These are phyloP conservation scores for Galleria mellonella DNA, from an alignment of 1,140 invertebrate genomes.

Conservation along the genomic window DNA sequence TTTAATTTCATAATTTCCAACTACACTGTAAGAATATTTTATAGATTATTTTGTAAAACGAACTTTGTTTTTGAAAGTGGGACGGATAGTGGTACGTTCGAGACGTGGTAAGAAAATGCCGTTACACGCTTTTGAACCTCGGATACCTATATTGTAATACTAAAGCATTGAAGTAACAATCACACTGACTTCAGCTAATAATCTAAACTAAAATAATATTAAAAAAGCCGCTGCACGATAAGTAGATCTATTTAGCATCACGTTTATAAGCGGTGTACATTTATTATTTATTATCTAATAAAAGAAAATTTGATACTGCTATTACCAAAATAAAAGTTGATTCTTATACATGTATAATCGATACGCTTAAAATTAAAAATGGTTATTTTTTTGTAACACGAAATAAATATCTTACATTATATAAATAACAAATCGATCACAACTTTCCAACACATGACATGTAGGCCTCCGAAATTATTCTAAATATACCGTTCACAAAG, in stretches of 20 bases:
- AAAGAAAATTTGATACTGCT: background rate
- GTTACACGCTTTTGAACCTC: background rate
- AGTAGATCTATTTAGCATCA: background rate
- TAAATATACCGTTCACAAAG: conserved; percentile 6
- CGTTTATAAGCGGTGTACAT: conserved; percentile 1
- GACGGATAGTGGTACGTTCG: background rate
- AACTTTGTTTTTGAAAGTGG: background rate
- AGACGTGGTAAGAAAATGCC: background rate
- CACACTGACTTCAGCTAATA: background rate
- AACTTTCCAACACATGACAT: conserved; percentile 9
- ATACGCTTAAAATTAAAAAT: no score
- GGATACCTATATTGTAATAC: background rate
- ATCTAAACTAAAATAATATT: background rate
- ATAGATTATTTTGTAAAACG: no score
- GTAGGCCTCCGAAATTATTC: conserved; percentile 5
- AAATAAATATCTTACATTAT: background rate
- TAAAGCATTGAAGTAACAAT: background rate
- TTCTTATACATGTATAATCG: no score
- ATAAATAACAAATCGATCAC: conserved; percentile 14
- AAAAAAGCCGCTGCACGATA: background rate
- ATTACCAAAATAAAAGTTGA: background rate
- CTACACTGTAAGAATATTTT: no score
- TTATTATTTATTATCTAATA: background rate
- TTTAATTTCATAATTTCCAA: no score
- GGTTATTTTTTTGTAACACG: no score